Base-by-base conservation (phyloP, 2,888 invertebrate genomes). In the Agrotis exclamationis region DNA sequence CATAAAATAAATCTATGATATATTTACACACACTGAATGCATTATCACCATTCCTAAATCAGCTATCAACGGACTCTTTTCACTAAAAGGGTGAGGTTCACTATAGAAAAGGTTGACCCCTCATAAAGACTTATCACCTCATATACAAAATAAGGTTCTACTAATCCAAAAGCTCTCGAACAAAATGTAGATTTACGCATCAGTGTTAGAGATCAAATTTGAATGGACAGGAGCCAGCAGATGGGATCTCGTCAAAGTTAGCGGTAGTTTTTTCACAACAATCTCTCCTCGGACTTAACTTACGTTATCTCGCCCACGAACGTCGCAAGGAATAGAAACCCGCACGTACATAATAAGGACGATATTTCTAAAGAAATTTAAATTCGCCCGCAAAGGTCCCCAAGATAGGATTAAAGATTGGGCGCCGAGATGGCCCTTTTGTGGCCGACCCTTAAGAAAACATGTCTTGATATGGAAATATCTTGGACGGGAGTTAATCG, bases 301-400 rank as follows among this genome's bases (percentile, higher is more conserved):
- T 95, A 95, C 94, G 95, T 96, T 96, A 96, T 96, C 96, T 95
- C 92, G 89, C 92, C 94, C 91, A 94, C 94, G 95, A 94, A 93
- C 94, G 95, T 93, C 94, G 91, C 93, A 87, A 94, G 93, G 95
- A 96, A 96, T 96, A 94, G 95, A 94, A 94, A 94, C 96, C 95
- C 95, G 95, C 95, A 95, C 96, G 95, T 95, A 95, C 90, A 96
- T 96, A 96, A 96, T 96, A 96, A 96, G 93, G 94, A 93, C 95
- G 96, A 96, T 96, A 96, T 96, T 96, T 96, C 96, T 96, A 96
- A 96, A 96, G 96, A 96, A 96, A 96, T 96, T 96, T 96, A 96
- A 96, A 96, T 96, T 96, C 90, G 94, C 96, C 94, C 95, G 96
- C 96, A 96, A 96, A 96, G 96, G 96, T 96, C 95, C 92, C 84